Conservation (phyloP, 2,888 invertebrate genomes). For the Bursaphelenchus okinawaensis region DNA sequence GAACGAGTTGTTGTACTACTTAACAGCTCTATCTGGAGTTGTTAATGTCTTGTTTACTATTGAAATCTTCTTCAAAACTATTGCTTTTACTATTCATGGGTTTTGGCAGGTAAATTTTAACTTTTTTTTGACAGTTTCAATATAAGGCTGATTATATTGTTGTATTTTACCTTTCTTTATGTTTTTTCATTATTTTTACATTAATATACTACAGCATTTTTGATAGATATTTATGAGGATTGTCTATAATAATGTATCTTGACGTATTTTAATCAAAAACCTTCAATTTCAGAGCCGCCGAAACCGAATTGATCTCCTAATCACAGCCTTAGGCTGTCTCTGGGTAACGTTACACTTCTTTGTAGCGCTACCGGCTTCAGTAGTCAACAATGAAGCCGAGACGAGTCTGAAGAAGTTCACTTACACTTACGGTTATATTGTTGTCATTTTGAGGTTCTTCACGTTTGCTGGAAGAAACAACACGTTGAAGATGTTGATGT, state of each 20-base stretch:
- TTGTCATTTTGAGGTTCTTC: slow-evolving; percentile 93
- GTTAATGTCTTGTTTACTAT: slow-evolving; percentile 87
- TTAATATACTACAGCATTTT: not conserved
- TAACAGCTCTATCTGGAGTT: slow-evolving; percentile 79
- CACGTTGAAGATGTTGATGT: slow-evolving; percentile 97
- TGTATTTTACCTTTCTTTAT: not conserved
- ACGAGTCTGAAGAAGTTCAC: slow-evolving; percentile 71
- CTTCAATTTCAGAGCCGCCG: slow-evolving; percentile 69
- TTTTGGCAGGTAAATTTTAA: slow-evolving; percentile 86
- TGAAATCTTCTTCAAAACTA: slow-evolving; percentile 94
- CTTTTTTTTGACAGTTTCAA: too few relatives aligned
- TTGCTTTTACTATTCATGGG: slow-evolving; percentile 92
- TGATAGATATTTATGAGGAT: not conserved
- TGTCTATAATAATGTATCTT: not conserved
- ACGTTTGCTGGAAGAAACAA: slow-evolving; percentile 80
- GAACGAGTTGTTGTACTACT: slow-evolving; percentile 68
- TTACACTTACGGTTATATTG: slow-evolving; percentile 93
- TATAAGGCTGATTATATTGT: too few relatives aligned
- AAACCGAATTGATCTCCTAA: slow-evolving; percentile 93
- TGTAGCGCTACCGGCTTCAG: slow-evolving; percentile 40
- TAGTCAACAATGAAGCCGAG: slow-evolving; percentile 22
- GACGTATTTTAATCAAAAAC: not conserved
- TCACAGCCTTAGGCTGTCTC: slow-evolving; percentile 83
- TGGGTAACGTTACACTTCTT: slow-evolving; percentile 78
- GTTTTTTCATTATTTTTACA: not conserved